A percentile compares a stretch with the other conserved stretches of the same genome.
Conservation (phyloP, 53 echinoderm and acorn worm genomes). For the Astropecten irregularis region DNA sequence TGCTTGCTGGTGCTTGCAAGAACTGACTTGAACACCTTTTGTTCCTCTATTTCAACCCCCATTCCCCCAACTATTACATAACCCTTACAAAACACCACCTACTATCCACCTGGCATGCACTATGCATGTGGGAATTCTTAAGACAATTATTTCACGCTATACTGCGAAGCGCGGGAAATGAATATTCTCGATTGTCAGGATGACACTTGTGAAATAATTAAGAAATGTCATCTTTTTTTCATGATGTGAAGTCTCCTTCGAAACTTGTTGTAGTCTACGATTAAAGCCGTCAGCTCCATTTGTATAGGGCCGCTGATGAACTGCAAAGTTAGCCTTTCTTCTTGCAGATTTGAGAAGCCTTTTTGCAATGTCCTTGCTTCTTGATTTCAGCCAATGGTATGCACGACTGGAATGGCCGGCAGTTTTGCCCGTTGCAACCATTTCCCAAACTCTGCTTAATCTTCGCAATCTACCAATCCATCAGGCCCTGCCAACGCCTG, state of each 20-base stretch:
- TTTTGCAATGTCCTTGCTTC: constrained; percentile 39
- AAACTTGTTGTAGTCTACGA: constrained; percentile 48
- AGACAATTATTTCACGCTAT: no score
- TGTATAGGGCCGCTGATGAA: constrained; percentile 35
- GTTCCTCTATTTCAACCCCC: no score
- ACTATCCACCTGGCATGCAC: no score
- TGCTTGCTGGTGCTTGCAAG: no score
- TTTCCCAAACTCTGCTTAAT: constrained; percentile 38
- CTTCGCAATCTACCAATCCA: constrained; percentile 50
- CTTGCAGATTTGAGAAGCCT: constrained; percentile 48
- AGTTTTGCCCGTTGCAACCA: constrained; percentile 20
- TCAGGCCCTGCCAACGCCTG: constrained; percentile 26
- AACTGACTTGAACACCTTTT: no score
- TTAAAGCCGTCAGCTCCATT: constrained; percentile 54
- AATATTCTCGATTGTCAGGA: constrained; percentile 43
- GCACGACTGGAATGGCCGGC: constrained; percentile 36
- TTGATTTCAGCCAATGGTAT: constrained; percentile 33
- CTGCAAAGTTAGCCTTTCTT: constrained; percentile 40
- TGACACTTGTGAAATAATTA: constrained; percentile 44
- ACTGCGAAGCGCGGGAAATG: no score
- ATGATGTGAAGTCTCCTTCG: constrained; percentile 10
- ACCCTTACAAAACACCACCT: no score
- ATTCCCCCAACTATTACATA: no score
- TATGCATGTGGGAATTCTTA: no score
- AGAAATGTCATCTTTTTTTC: constrained; percentile 41